Percentiles rank a stretch among this genome's conserved stretches.
phyloP scores from a whole-genome alignment of 2,113 vertebrate genomes.

The Callipepla californica region DNA sequence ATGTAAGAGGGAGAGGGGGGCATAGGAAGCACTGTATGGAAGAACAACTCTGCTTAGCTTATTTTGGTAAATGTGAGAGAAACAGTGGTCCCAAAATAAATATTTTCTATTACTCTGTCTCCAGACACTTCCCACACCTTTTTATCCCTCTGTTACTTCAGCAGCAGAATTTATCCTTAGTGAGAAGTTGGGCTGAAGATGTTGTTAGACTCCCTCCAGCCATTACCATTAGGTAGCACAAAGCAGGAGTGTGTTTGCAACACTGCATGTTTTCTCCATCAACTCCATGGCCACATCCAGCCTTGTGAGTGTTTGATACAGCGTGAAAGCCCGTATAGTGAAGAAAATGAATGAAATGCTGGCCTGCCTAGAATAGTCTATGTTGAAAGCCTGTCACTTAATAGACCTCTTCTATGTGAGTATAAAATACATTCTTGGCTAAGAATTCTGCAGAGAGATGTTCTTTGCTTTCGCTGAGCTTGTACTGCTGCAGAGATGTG shows the following conservation, averaged over 20 bases:
- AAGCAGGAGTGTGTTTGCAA: not conserved
- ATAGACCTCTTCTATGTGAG: not conserved
- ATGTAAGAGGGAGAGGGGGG: slow-evolving; percentile 72
- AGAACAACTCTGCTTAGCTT: not conserved
- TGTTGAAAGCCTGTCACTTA: not conserved
- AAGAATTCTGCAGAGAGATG: not conserved
- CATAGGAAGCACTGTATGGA: not conserved
- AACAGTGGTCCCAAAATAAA: not conserved
- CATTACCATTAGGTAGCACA: not conserved
- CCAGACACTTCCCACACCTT: not conserved
- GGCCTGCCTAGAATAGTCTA: not conserved
- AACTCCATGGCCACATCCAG: not conserved
- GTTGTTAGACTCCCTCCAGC: not conserved
- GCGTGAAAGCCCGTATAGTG: not conserved
- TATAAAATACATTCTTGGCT: slow-evolving; percentile 1
- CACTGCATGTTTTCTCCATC: not conserved
- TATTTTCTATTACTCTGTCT: not conserved
- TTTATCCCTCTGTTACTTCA: not conserved
- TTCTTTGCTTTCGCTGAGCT: not conserved
- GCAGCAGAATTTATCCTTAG: not conserved
- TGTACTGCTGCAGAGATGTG: not conserved
- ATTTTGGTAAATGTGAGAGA: not conserved
- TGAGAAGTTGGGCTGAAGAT: not conserved
- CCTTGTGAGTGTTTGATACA: not conserved
- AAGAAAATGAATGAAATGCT: not conserved